These are phyloP conservation scores for Thamnophis sirtalis DNA, from an alignment of 2,113 vertebrate genomes.

Conservation along the genomic window DNA sequence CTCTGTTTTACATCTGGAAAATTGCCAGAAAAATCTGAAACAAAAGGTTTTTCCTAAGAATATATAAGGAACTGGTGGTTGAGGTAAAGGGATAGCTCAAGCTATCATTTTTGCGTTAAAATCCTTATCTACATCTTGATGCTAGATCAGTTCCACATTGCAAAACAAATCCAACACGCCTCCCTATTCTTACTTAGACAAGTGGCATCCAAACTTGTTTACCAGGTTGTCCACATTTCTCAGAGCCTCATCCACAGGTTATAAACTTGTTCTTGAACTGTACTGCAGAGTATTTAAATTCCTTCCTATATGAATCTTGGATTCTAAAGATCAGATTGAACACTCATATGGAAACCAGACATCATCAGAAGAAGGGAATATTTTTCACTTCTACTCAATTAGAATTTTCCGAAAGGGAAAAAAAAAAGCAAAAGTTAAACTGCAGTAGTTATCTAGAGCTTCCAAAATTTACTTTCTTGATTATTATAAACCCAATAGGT, in stretches of 20 bases:
- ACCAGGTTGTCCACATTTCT: conserved; percentile 4
- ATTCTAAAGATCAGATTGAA: not conserved
- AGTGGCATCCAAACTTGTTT: conserved; percentile 1
- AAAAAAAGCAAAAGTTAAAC: not conserved
- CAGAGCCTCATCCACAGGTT: not conserved
- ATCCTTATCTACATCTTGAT: not conserved
- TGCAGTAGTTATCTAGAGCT: not conserved
- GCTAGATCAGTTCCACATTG: not conserved
- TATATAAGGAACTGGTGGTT: not conserved
- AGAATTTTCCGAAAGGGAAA: not conserved
- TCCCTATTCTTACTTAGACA: not conserved
- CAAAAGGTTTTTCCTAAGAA: not conserved
- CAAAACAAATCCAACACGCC: not conserved
- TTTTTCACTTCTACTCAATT: not conserved
- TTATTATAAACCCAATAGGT: not conserved
- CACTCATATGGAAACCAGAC: not conserved
- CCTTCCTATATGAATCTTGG: not conserved
- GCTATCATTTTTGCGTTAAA: not conserved
- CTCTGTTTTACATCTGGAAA: not conserved
- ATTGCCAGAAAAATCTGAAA: not conserved
- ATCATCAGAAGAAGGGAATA: not conserved
- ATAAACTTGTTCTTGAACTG: not conserved
- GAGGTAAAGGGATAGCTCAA: not conserved
- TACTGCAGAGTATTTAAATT: not conserved
- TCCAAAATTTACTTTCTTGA: conserved; percentile 8